Evolutionary conservation across 2,888 invertebrate species (phyloP).

Genomic region (Therioaphis trifolii): DNA sequence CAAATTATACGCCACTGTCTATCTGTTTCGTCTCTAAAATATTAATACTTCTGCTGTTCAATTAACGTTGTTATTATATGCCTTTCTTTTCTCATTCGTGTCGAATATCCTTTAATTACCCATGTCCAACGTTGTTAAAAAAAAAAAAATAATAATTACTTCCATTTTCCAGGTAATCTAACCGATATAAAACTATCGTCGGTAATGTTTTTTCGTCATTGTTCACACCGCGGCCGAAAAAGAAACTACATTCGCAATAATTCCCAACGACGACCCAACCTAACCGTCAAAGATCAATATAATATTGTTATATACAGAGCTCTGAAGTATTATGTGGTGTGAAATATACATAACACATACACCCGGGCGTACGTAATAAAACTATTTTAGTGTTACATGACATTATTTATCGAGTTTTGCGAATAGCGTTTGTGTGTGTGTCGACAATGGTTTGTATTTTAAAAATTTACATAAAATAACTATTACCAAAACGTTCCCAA

Average conservation of each 20-base stretch:
- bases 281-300: background rate
- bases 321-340: background rate
- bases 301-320: background rate
- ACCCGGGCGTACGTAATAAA: background rate
- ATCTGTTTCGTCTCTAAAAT: background rate
- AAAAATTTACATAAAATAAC: conserved; percentile 24
- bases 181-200: background rate
- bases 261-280: background rate
- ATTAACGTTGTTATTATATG: background rate
- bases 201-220: background rate
- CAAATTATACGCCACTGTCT: background rate
- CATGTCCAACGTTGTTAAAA: background rate
- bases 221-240: no score
- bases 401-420: background rate
- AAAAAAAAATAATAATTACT: background rate
- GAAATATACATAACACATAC: background rate
- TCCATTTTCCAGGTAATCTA: background rate
- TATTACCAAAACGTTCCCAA: background rate
- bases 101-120: background rate
- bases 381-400: background rate
- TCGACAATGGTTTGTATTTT: background rate
- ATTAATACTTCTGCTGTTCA: background rate
- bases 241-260: background rate
- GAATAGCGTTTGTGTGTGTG: background rate
- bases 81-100: background rate